phyloP scores from a whole-genome alignment of 2,113 vertebrate species.

The Nibea coibor region DNA sequence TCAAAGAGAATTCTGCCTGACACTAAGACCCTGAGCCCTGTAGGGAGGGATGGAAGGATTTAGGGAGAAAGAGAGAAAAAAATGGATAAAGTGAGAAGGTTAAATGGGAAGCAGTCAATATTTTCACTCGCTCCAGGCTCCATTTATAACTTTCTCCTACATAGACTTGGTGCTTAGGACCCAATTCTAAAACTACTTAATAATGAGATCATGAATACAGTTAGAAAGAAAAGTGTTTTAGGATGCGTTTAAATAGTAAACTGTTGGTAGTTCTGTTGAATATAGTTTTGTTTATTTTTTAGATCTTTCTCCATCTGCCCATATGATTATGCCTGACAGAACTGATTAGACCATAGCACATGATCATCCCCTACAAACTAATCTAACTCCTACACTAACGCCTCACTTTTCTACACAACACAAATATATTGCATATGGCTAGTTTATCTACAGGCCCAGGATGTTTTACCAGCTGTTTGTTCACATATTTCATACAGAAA shows the following conservation, averaged over 20 bases:
- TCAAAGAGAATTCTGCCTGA: slow-evolving; percentile 74
- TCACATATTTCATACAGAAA: slow-evolving; percentile 30
- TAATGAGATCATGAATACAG: neutral
- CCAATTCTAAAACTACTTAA: neutral
- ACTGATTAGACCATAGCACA: slow-evolving; percentile 37
- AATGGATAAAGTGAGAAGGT: slow-evolving; percentile 68
- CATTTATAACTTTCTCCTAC: slow-evolving; percentile 48
- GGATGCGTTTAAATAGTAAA: neutral
- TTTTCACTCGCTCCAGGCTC: slow-evolving; percentile 57
- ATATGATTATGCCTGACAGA: slow-evolving; percentile 49
- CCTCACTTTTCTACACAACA: neutral
- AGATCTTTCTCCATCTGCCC: slow-evolving; percentile 37
- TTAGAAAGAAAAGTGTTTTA: neutral
- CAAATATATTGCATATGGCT: slow-evolving; percentile 36
- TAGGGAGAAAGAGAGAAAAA: slow-evolving; percentile 60
- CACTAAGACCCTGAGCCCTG: slow-evolving; percentile 76
- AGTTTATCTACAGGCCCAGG: slow-evolving; percentile 4
- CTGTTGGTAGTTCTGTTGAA: neutral
- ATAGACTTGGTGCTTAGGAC: slow-evolving; percentile 20
- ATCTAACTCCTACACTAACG: slow-evolving; percentile 12
- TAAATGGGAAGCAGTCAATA: slow-evolving; percentile 73
- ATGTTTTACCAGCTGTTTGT: slow-evolving; percentile 47
- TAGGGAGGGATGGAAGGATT: slow-evolving; percentile 71
- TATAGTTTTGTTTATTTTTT: neutral
- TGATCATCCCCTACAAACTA: slow-evolving; percentile 34